These are phyloP conservation scores for Cepphus grylle DNA, from an alignment of 2,113 vertebrate genomes.

Conservation along the genomic window DNA sequence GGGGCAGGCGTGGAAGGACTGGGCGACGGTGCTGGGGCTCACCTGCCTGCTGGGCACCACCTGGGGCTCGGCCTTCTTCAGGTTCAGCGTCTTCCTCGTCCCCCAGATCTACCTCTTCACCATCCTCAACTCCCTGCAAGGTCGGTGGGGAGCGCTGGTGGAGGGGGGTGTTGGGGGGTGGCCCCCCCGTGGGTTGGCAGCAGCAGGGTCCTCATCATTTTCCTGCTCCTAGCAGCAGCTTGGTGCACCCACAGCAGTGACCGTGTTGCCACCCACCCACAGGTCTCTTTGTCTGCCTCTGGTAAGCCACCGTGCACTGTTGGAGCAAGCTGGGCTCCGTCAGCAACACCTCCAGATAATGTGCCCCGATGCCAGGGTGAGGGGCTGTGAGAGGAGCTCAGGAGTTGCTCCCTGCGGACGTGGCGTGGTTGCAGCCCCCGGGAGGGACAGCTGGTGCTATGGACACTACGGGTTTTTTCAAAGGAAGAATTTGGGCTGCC, in stretches of 20 bases:
- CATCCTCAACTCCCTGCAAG: background rate
- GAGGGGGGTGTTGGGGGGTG: rapidly evolving
- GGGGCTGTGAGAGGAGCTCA: background rate
- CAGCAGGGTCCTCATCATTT: background rate
- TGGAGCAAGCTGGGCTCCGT: background rate
- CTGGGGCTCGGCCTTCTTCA: background rate
- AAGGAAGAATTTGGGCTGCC: background rate
- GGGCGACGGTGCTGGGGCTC: background rate
- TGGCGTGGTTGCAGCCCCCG: rapidly evolving
- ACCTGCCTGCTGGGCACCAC: background rate
- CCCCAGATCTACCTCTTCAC: background rate
- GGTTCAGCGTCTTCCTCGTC: rapidly evolving
- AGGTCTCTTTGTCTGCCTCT: background rate
- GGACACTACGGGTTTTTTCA: rapidly evolving
- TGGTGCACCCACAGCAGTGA: background rate
- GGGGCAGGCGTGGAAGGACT: background rate
- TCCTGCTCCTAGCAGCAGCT: background rate
- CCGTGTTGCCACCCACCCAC: background rate
- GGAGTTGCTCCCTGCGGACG: rapidly evolving
- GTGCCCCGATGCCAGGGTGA: rapidly evolving
- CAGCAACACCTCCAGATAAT: background rate
- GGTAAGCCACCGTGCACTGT: background rate
- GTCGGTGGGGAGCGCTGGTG: background rate
- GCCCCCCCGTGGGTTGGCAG: background rate
- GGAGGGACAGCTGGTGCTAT: rapidly evolving